Conservation (phyloP, 2,797 vertebrate species). For the Pangasius djambal region DNA sequence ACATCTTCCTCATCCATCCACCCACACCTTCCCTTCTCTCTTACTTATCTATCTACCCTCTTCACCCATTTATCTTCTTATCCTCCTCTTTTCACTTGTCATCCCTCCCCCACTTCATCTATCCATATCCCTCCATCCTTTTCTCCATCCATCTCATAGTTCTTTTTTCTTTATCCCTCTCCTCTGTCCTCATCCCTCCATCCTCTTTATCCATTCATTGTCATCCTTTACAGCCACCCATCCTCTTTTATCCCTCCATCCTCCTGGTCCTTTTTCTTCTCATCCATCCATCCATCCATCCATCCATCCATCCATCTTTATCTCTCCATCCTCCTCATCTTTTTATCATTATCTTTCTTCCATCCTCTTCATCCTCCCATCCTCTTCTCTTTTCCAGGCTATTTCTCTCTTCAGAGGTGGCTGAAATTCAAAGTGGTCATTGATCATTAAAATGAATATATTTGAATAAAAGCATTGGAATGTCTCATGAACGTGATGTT, state of each 20-base stretch:
- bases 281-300: no score
- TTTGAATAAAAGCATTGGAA: background rate
- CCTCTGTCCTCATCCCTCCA: background rate
- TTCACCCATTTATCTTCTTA: background rate
- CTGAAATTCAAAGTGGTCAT: background rate
- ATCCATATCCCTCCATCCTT: background rate
- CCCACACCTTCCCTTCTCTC: background rate
- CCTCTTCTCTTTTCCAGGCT: background rate
- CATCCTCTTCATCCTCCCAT: background rate
- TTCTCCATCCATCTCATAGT: no score
- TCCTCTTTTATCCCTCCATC: background rate
- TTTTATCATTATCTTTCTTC: background rate
- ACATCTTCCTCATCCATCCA: background rate
- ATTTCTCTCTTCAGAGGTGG: constrained; percentile 10
- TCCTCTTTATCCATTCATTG: background rate
- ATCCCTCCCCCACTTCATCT: background rate
- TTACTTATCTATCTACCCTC: background rate
- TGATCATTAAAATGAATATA: background rate
- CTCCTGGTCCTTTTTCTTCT: no score
- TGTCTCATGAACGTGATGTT: no score
- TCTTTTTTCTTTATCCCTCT: background rate
- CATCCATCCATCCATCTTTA: no score
- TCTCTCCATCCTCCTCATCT: background rate
- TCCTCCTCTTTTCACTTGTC: background rate
- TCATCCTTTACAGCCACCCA: background rate